Evolutionary conservation across 2,888 invertebrate genomes (phyloP).

Genomic region (Drosophila atripex): DNA sequence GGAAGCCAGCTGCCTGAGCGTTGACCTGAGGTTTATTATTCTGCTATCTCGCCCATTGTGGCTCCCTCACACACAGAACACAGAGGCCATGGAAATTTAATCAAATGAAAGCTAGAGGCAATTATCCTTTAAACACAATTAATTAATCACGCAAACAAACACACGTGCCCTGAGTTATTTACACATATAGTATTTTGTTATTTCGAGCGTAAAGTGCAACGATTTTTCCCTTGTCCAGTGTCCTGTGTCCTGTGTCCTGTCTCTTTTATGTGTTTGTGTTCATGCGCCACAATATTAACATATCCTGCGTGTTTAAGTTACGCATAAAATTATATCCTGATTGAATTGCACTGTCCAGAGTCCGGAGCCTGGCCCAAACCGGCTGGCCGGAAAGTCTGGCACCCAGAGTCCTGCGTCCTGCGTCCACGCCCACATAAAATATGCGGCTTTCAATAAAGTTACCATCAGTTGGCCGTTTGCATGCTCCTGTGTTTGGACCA

Average conservation of each 20-base stretch:
- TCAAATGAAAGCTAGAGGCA: conserved; percentile 80
- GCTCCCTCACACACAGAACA: conserved; percentile 12
- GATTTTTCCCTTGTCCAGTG: conserved; percentile 32
- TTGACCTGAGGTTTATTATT: conserved; percentile 66
- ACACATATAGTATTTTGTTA: conserved; percentile 65
- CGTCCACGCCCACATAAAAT: conserved; percentile 67
- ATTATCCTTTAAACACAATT: conserved; percentile 80
- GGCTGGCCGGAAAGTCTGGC: conserved; percentile 34
- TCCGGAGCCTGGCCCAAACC: conserved; percentile 10
- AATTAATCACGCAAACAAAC: conserved; percentile 73
- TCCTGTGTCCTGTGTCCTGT: neutral
- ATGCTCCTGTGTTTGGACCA: conserved; percentile 38
- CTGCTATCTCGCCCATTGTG: conserved; percentile 14
- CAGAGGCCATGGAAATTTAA: conserved; percentile 64
- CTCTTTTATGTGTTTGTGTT: conserved; percentile 25
- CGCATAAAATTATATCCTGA: conserved; percentile 80
- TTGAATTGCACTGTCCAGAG: conserved; percentile 71
- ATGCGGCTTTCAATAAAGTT: conserved; percentile 78
- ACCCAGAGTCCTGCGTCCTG: neutral
- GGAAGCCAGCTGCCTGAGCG: conserved; percentile 61
- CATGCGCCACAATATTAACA: conserved; percentile 69
- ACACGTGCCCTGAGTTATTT: conserved; percentile 50
- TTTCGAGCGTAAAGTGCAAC: conserved; percentile 62
- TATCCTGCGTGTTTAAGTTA: conserved; percentile 80
- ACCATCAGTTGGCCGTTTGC: conserved; percentile 51